These are phyloP conservation scores for Mantis religiosa DNA, from an alignment of 2,888 invertebrate species.

Conservation along the genomic window DNA sequence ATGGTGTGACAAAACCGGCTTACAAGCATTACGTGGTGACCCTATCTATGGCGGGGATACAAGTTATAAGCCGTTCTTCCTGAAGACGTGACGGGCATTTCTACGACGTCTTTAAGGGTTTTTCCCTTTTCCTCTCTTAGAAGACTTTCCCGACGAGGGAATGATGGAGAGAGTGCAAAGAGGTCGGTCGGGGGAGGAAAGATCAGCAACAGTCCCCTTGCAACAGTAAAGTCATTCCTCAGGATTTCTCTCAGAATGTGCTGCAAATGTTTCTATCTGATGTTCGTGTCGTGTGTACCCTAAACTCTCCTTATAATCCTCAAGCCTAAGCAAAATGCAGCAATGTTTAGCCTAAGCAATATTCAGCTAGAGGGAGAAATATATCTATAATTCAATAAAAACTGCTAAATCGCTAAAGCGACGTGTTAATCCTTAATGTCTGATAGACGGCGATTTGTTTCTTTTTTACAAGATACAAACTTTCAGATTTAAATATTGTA, in stretches of 20 bases:
- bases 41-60: constrained; percentile 36
- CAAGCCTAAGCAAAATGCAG: too few species aligned
- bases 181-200: not conserved
- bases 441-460: too few species aligned
- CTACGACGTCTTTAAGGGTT: constrained; percentile 17
- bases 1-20: not conserved
- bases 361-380: too few species aligned
- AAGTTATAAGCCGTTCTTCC: constrained; percentile 41
- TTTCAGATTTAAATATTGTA: too few species aligned
- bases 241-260: not conserved
- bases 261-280: not conserved
- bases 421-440: too few species aligned
- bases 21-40: not conserved
- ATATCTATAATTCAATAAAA: too few species aligned
- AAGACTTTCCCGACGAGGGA: not conserved
- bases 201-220: not conserved
- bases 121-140: not conserved
- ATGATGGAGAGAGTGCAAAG: constrained; percentile 6
- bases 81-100: constrained; percentile 19
- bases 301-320: too few species aligned
- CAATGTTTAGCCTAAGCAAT: too few species aligned
- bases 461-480: too few species aligned
- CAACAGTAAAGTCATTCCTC: not conserved
- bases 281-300: not conserved
- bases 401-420: too few species aligned